A percentile compares a stretch with the other conserved stretches of the same genome.
phyloP scores from a whole-genome alignment of 53 echinoderm and acorn worm species.

The Patiria pectinifera region DNA sequence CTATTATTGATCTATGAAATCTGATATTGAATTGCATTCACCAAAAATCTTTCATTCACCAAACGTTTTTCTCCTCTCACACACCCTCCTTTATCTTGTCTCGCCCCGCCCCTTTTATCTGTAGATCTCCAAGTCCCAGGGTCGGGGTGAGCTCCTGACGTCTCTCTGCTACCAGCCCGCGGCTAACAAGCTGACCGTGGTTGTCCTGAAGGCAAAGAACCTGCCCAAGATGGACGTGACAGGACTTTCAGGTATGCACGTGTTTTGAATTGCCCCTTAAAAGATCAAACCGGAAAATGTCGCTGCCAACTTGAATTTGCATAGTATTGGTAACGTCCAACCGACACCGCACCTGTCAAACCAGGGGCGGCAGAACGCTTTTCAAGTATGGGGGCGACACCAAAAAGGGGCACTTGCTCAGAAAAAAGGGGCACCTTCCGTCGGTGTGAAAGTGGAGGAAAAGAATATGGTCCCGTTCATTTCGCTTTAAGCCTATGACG shows the following conservation, averaged over 20 bases:
- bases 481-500: no score
- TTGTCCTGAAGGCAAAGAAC: constrained; percentile 97
- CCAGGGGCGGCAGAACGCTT: no score
- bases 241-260: constrained; percentile 86
- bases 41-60: not conserved
- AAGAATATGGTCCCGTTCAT: no score
- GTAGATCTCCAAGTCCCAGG: constrained; percentile 93
- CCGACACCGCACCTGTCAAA: no score
- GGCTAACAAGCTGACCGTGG: constrained; percentile 96
- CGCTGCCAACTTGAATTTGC: not conserved
- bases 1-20: no score
- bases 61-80: not conserved
- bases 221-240: constrained; percentile 99
- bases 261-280: no score
- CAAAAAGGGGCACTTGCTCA: no score
- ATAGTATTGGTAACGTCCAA: not conserved
- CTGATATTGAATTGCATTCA: no score
- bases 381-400: no score
- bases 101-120: not conserved
- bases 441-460: no score
- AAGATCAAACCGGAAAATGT: not conserved
- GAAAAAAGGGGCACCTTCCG: no score
- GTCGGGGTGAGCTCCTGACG: constrained; percentile 94
- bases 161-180: constrained; percentile 98
- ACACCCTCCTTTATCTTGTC: not conserved